Base-by-base conservation (phyloP, 2,113 vertebrate genomes). In the Chitala chitala region DNA sequence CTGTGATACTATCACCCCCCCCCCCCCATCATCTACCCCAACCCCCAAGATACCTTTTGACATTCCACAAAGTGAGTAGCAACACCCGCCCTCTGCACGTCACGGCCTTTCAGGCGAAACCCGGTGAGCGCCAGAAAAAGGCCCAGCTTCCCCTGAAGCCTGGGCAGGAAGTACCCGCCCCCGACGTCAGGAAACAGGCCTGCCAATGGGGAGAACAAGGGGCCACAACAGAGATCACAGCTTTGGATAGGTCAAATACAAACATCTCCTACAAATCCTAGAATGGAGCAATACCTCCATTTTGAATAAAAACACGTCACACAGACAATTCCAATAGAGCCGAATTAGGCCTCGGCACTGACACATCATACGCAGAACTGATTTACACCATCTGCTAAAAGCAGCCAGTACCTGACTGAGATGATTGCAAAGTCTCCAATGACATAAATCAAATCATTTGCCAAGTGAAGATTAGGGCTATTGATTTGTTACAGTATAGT, bases 141-240 rank as follows among this genome's bases (percentile, higher is more conserved):
- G 10, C 97, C 96, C 72, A 98, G 69, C 84, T 90, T 94, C 70
- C 96, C 95, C 68, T 80, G 77, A 46, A 98, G 94, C 73, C 94
- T 90, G 42, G 97, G 95, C 85, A 99, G 91, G 82, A 99, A 98
- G 83, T 94, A 93, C 46, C 97, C 96, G 36, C 96, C 96, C 29
- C 97, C 97, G 7, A 99, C 96, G 69, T 99, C 97, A 64, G 97
- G 96, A 77, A 98, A 96, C 26, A 98, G 88, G 20, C 97, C 97
- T 99, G 77, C 3, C 1, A 24, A 72, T 20, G 63, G 22, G 69
- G 69, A 68, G 46, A 31, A 17, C n/a, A 17, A 22, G 10, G 29
- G 54, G 40, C 17, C 2, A 10, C 38, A 5, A 36, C 13, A 15
- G 8, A 50, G 68, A 26, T 69, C 68, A 69, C 20, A 59, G 26